Evolutionary conservation across 2,888 invertebrate species (phyloP), one percentile per base, ranked within the genome.

Genomic region (Stenichneumon culpator): DNA sequence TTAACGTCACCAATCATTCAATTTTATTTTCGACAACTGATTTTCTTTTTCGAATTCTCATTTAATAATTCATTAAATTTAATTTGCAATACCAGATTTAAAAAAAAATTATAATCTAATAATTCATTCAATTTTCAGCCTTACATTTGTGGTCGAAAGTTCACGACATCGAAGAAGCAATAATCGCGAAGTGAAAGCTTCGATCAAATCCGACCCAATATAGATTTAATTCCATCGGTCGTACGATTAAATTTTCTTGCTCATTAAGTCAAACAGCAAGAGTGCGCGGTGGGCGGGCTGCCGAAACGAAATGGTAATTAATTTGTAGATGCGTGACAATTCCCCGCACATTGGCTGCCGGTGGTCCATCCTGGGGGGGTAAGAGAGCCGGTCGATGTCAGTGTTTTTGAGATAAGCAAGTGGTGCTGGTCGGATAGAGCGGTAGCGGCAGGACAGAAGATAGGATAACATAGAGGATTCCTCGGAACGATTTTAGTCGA

Each of bases 341-440:
- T 36, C 11, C 22, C 60, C 7, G 63, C 9, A 68, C 60, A 83
- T 69, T 28, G 28, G 63, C 52, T 50, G 63, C 60, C 16, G 14
- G 32, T 52, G 22, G 32, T 70, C 60, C 22, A 22, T 32, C 52
- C 9, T 68, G 22, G 25, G 19, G 19, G 22, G 22, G 3, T 36
- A 36, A 57, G 50, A 72, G 57, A 44, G 36, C 36, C 19, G 44
- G 44, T 16, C 72, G 72, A 22, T 70, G 83, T 88, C 89, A 84
- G 90, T 91, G 91, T 92, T 93, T 93, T 92, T 86, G 89, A 92
- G 93, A 93, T 93, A 92, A 93, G 93, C 92, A 91, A 90, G 88
- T 87, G 86, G 88, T 87, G 88, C 84, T 70, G 79, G 79, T 80
- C 44, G 74, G 75, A 79, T 52, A 54, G 63, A 47, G 14, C 50